Percentiles rank a stretch among this genome's conserved stretches.
Evolutionary conservation across 2,888 invertebrate species (phyloP).

Genomic region (Perizoma flavofasciatum): DNA sequence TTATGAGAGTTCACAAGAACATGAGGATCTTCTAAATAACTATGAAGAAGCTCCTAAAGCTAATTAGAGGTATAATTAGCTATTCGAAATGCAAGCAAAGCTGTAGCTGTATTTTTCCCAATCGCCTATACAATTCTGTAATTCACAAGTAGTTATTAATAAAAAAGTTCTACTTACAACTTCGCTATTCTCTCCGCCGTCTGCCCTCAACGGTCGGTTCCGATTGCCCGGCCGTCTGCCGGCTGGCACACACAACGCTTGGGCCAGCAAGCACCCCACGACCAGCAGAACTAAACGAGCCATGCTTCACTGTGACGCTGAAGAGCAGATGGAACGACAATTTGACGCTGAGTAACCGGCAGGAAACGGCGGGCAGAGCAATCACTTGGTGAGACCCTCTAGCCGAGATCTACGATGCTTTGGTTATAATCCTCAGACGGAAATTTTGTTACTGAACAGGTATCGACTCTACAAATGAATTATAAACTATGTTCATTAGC

Average conservation of each 20-base stretch:
- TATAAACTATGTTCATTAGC: conserved; percentile 30
- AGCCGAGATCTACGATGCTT: too few relatives aligned
- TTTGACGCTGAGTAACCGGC: neutral
- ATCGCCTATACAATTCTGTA: too few relatives aligned
- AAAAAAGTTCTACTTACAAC: conserved; percentile 43
- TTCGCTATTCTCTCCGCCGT: conserved; percentile 30
- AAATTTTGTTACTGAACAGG: conserved; percentile 14
- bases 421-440: conserved; percentile 1
- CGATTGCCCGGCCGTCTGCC: conserved; percentile 39
- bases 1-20: too few relatives aligned
- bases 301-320: conserved; percentile 55
- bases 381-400: too few relatives aligned
- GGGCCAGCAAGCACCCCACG: conserved; percentile 52
- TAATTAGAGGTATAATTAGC: too few relatives aligned
- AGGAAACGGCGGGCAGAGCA: too few relatives aligned
- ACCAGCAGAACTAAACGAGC: conserved; percentile 50
- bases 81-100: too few relatives aligned
- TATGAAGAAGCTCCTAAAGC: too few relatives aligned
- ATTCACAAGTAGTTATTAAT: conserved; percentile 3
- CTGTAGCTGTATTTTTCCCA: too few relatives aligned
- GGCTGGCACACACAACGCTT: conserved; percentile 58
- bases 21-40: too few relatives aligned
- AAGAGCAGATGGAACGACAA: conserved; percentile 3
- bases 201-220: conserved; percentile 22
- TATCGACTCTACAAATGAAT: neutral